Base-by-base conservation (phyloP, 2,888 invertebrate species). In the Liposcelis brunnea region DNA sequence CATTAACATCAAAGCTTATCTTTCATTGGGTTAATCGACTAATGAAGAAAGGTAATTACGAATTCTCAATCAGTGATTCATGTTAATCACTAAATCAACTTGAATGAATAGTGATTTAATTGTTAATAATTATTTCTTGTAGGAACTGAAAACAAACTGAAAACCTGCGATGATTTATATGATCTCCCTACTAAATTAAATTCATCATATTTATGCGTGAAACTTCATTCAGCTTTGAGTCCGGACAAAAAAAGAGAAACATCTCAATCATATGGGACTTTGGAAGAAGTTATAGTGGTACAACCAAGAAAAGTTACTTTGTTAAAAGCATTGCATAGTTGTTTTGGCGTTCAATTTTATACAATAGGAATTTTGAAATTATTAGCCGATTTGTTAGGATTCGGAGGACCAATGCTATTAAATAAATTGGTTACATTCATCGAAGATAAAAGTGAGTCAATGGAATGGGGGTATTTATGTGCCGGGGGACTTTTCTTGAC, bases 21-120 rank as follows among this genome's bases (percentile, higher is more conserved):
- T 89, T 94, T 60, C 69, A 75, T 49, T 94, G 94, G 94, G 89
- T 90, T 1, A 74, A 79, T 51, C 83, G 85, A 2, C 63, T 94
- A 46, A 79, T 94, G 62, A 63, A 72, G 47, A 89, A 87, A 67
- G 93, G 71, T 65, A 59, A 15, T 14, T 35, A 35, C 10, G n/a
- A 12, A 16, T 11, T 14, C 6, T 40, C 18, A 14, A 10, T 33
- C 12, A 11, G 42, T 35, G 14, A 26, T 36, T 19, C 38, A 11
- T 38, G 45, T 15, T 8, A 26, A 26, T 26, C 5, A 35, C 10
- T 10, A 35, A 10, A 35, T 7, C 16, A 35, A 35, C 14, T 35
- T 26, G 4, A 26, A 4, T 35, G 16, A 4, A 6, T 35, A 35
- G 5, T 5, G 10, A 14, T 14, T 40, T 14, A n/a, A 19, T 19